Evolutionary conservation across 1,140 invertebrate genomes (phyloP).

Genomic region (Cherax destructor): DNA sequence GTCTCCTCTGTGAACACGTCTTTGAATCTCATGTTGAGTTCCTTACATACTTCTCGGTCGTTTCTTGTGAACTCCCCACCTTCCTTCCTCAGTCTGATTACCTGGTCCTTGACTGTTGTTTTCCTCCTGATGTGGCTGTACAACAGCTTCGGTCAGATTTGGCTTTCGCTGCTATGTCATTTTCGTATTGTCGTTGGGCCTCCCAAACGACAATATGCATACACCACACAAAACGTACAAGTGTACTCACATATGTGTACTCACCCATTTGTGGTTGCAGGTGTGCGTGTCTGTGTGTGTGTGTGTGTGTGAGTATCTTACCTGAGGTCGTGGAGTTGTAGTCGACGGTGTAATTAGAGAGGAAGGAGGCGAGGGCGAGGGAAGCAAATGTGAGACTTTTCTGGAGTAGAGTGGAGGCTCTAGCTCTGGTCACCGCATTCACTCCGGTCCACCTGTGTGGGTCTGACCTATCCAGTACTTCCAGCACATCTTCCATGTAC

Average conservation of each 20-base stretch:
- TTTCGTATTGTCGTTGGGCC: too few relatives aligned
- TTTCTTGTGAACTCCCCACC: too few relatives aligned
- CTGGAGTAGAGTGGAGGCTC: neutral
- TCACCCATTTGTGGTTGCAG: neutral
- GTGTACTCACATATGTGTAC: neutral
- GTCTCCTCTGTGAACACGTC: too few relatives aligned
- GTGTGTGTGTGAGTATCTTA: neutral
- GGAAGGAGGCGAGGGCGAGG: neutral
- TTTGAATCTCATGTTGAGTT: too few relatives aligned
- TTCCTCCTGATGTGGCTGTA: too few relatives aligned
- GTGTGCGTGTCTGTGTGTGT: neutral
- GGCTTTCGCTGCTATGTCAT: too few relatives aligned
- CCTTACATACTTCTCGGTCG: too few relatives aligned
- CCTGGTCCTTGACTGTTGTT: too few relatives aligned
- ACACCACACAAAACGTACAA: too few relatives aligned
- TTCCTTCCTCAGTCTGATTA: too few relatives aligned
- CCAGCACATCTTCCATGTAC: neutral
- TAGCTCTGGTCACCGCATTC: neutral
- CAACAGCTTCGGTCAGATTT: too few relatives aligned
- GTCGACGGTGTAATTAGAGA: neutral
- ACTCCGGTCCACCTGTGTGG: neutral
- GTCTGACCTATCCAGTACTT: neutral
- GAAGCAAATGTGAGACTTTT: neutral
- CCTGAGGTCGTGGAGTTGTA: neutral
- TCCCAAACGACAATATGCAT: too few relatives aligned